Evolutionary conservation across 1,140 invertebrate species (phyloP).

Genomic region (Leptestheria dahalacensis): DNA sequence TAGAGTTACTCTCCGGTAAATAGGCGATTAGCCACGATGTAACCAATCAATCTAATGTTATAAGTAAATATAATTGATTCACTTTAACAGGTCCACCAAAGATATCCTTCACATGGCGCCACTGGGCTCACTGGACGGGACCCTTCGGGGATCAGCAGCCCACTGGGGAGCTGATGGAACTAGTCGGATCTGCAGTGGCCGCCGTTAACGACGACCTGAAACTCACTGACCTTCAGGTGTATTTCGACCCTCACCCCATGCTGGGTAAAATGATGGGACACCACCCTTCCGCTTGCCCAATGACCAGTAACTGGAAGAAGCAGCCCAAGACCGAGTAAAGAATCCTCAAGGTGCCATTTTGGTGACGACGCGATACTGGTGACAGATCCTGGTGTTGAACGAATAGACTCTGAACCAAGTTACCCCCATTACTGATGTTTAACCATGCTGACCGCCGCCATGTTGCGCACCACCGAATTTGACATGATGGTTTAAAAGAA

Average conservation of each 20-base stretch:
- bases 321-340: not conserved
- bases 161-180: conserved; percentile 5
- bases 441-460: too few relatives aligned
- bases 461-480: too few relatives aligned
- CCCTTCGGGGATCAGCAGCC: not conserved
- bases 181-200: not conserved
- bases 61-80: not conserved
- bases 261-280: conserved; percentile 1
- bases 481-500: too few relatives aligned
- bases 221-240: conserved; percentile 3
- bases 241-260: conserved; percentile 6
- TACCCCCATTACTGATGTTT: too few relatives aligned
- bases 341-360: too few relatives aligned
- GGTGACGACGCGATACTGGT: too few relatives aligned
- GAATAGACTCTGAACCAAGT: too few relatives aligned
- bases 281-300: not conserved
- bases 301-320: not conserved
- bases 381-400: too few relatives aligned
- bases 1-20: conserved; percentile 2
- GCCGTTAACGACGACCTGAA: conserved; percentile 3
- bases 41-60: not conserved
- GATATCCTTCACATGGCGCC: conserved; percentile 7
- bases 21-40: not conserved
- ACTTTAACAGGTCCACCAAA: conserved; percentile 1
- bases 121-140: conserved; percentile 9